Conservation (phyloP, 2,113 vertebrate species). For the Etheostoma spectabile region DNA sequence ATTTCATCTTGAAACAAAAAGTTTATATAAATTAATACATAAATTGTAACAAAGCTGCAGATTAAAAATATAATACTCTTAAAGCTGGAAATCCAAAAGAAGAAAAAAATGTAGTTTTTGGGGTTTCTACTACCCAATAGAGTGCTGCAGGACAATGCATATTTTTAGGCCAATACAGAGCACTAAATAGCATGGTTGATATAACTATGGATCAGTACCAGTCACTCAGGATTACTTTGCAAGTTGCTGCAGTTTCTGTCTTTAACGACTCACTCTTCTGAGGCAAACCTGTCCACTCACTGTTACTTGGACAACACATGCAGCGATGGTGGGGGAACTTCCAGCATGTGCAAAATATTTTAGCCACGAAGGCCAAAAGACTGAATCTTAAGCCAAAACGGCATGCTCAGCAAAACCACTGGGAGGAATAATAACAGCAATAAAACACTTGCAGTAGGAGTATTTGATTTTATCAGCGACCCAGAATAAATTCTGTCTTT, state of each 20-base stretch:
- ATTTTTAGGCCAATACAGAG: too few relatives aligned
- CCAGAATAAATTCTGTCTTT: slow-evolving; percentile 30
- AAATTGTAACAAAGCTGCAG: not conserved
- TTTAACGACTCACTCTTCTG: not conserved
- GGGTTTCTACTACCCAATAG: not conserved
- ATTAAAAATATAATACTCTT: not conserved
- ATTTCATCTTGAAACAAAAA: not conserved
- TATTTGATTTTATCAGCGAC: slow-evolving; percentile 44
- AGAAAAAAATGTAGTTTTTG: not conserved
- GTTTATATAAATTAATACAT: not conserved
- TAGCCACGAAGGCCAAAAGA: slow-evolving; percentile 30
- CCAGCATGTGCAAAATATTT: slow-evolving; percentile 9
- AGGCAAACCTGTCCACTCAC: slow-evolving; percentile 17
- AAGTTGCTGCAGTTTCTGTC: slow-evolving; percentile 6
- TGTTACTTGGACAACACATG: slow-evolving; percentile 21
- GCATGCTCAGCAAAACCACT: slow-evolving; percentile 47
- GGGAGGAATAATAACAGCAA: slow-evolving; percentile 35
- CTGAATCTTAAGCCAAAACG: slow-evolving; percentile 13
- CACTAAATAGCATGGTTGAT: not conserved
- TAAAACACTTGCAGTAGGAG: slow-evolving; percentile 31
- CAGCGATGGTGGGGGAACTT: not conserved
- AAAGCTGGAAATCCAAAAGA: slow-evolving; percentile 4
- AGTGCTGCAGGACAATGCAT: too few relatives aligned
- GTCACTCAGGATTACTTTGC: slow-evolving; percentile 19
- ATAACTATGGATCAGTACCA: not conserved